Conservation (phyloP, 2,113 vertebrate genomes). For the Brachyistius frenatus region DNA sequence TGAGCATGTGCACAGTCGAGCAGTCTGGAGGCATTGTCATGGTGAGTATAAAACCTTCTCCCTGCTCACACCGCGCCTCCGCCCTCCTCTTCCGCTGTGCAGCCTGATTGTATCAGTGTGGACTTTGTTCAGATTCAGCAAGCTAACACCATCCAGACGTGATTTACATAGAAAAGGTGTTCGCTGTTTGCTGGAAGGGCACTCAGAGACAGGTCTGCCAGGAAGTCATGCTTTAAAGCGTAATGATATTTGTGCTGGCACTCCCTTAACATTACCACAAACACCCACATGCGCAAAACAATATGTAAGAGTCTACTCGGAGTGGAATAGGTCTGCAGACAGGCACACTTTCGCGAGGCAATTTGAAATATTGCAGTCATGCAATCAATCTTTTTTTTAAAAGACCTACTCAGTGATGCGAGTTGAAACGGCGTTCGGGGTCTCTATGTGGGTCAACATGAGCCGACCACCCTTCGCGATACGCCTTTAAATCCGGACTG, state of each 20-base stretch:
- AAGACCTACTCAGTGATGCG: not conserved
- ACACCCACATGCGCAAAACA: conserved; percentile 17
- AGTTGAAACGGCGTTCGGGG: not conserved
- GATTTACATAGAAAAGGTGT: conserved; percentile 49
- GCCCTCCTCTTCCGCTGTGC: conserved; percentile 24
- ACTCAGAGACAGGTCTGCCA: conserved; percentile 26
- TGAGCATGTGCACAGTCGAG: conserved; percentile 98
- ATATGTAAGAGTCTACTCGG: conserved; percentile 16
- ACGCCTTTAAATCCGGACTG: not conserved
- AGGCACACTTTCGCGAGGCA: conserved; percentile 12
- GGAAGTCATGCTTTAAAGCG: conserved; percentile 29
- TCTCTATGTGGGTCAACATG: not conserved
- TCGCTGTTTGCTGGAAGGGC: conserved; percentile 34
- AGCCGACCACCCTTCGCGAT: not conserved
- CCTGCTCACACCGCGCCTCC: conserved; percentile 5
- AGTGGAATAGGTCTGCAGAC: conserved; percentile 6
- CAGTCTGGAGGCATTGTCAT: conserved; percentile 98
- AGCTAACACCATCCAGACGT: conserved; percentile 42
- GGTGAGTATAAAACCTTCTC: conserved; percentile 85
- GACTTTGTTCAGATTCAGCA: conserved; percentile 52
- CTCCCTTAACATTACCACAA: conserved; percentile 19
- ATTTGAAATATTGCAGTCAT: conserved; percentile 27
- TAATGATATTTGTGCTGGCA: conserved; percentile 49
- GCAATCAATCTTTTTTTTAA: not conserved
- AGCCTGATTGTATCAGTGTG: conserved; percentile 49